Evolutionary conservation across 2,113 vertebrate species (phyloP).

Genomic region (Elephantulus edwardii): DNA sequence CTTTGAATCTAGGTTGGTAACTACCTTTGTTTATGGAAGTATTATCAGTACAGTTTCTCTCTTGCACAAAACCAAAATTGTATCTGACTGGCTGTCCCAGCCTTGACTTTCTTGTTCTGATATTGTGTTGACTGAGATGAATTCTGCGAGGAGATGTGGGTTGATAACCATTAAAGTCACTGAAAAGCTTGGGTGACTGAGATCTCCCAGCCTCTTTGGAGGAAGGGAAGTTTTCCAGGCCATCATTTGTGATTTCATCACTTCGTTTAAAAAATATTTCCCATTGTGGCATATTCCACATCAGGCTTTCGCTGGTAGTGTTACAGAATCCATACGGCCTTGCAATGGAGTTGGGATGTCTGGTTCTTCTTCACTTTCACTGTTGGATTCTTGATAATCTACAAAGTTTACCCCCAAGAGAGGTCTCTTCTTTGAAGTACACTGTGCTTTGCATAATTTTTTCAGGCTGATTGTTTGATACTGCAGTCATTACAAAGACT

Average conservation of each 20-base stretch:
- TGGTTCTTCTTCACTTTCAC: conserved; percentile 85
- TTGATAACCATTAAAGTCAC: conserved; percentile 88
- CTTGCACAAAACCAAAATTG: conserved; percentile 86
- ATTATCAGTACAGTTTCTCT: conserved; percentile 70
- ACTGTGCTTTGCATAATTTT: conserved; percentile 6
- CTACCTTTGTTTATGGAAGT: conserved; percentile 48
- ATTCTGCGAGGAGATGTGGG: conserved; percentile 86
- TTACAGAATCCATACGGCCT: not conserved
- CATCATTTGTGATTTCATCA: conserved; percentile 78
- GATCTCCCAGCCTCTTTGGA: conserved; percentile 81
- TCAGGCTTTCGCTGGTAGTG: conserved; percentile 9
- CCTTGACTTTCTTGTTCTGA: conserved; percentile 89
- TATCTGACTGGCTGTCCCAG: conserved; percentile 88
- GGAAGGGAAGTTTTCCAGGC: conserved; percentile 83
- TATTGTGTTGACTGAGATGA: conserved; percentile 92
- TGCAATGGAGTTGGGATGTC: not conserved
- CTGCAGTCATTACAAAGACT: not conserved
- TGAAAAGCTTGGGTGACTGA: conserved; percentile 88
- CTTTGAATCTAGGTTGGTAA: conserved; percentile 60
- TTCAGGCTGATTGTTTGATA: conserved; percentile 37
- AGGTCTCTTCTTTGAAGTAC: not conserved
- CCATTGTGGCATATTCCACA: conserved; percentile 83
- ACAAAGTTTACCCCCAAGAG: conserved; percentile 82
- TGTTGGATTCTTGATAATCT: conserved; percentile 97
- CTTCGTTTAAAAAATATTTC: conserved; percentile 88